Base-by-base conservation (phyloP, 1,140 invertebrate genomes). In the Danaus melanippus region DNA sequence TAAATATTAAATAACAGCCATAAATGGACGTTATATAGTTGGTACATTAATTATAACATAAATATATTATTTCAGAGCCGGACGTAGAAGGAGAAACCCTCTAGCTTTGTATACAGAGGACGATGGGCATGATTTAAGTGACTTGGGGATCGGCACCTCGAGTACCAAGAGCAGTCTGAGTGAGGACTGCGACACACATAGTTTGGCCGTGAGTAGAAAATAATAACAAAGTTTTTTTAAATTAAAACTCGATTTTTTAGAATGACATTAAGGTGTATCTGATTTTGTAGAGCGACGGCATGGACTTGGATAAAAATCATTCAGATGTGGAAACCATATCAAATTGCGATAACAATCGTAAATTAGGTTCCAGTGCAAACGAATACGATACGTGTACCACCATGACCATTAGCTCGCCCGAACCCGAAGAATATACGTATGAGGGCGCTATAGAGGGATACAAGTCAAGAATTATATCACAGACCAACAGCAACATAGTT, bases 401-500 rank as follows among this genome's bases (percentile, higher is more conserved):
- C 17, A 89, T 89, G 47, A 91, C 90, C 1, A 87, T 88, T 50
- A 91, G 89, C 67, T 91, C 90, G 11, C 88, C 89, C 1, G 89
- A 91, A 65, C 88, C 89, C 4, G 91, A 93, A 60, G 94, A 95
- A 72, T 96, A 95, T 78, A 95, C 94, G 0, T 96, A 95, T 76
- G 94, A 96, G 77, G 91, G 93, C 61, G 94, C 94, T 56, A 95
- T 95, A 60, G 93, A 94, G 67, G 92, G 92, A 58, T 95, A 96
- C 74, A 93, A 94, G 54, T 93, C 90, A 56, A 90, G 90, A 69
- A 93, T 92, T 50, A 88, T 87, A 51, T 87, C 76, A 58, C 79
- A 85, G 66, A 87, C 84, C 52, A 84, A 87, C 69, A 81, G 82
- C 62, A 82, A 69, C 60, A 77, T 83, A 45, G 65, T 86, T 43